Percentiles rank a stretch among this genome's conserved stretches.
Evolutionary conservation across 2,113 vertebrate species (phyloP).

Genomic region (Formicarius rufipectus): DNA sequence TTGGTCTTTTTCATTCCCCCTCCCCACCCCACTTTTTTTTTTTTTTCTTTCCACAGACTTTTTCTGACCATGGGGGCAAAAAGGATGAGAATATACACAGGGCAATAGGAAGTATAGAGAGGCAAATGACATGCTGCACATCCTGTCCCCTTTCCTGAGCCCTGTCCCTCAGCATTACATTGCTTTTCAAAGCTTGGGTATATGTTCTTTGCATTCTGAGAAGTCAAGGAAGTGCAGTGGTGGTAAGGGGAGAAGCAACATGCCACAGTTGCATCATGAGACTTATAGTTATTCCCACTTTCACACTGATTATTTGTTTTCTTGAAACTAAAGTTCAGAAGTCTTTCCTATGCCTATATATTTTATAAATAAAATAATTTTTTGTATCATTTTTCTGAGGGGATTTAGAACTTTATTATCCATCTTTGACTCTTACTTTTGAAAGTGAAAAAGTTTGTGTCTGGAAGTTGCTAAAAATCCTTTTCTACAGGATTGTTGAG

Average conservation of each 20-base stretch:
- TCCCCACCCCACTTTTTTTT: no score
- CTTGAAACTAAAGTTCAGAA: neutral
- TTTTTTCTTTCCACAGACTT: neutral
- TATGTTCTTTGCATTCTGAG: neutral
- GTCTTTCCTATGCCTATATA: neutral
- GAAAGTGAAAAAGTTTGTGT: neutral
- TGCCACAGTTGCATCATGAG: rapidly evolving
- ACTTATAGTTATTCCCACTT: neutral
- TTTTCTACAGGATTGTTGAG: neutral
- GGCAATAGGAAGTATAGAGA: neutral
- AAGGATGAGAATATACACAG: neutral
- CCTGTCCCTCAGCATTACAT: neutral
- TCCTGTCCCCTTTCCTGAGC: neutral
- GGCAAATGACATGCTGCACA: neutral
- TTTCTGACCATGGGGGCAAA: neutral
- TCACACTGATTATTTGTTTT: neutral
- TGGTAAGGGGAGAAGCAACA: neutral
- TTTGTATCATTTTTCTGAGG: neutral
- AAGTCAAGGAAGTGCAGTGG: neutral
- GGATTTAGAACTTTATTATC: neutral
- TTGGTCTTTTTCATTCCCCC: no score
- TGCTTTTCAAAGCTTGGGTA: neutral
- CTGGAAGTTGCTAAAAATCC: neutral
- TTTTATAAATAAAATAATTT: neutral
- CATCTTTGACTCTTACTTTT: neutral